Evolutionary conservation across 2,113 vertebrate genomes (phyloP).

Genomic region (Myotis davidii): DNA sequence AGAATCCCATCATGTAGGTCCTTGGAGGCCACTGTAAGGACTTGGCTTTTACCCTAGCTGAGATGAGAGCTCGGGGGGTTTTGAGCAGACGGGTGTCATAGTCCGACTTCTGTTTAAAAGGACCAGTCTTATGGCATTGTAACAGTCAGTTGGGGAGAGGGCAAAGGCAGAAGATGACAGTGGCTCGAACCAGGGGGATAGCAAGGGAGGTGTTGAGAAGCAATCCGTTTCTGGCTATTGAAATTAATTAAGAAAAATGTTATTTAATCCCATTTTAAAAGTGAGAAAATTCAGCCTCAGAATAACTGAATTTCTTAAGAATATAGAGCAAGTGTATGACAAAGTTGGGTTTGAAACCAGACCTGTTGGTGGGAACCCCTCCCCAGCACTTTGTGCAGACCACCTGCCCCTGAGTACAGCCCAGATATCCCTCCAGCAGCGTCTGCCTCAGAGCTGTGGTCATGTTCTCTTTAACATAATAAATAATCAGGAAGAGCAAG

Average conservation of each 20-base stretch:
- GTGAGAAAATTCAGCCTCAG: background rate
- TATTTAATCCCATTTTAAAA: background rate
- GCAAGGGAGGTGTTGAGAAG: background rate
- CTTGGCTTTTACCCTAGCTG: background rate
- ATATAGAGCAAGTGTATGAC: background rate
- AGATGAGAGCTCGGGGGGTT: background rate
- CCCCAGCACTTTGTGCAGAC: background rate
- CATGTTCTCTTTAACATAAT: slow-evolving; percentile 56
- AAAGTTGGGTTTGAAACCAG: background rate
- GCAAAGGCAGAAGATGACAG: background rate
- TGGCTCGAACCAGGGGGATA: background rate
- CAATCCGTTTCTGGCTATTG: background rate
- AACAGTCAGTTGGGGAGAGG: too few relatives aligned
- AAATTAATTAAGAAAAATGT: background rate
- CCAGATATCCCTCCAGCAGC: background rate
- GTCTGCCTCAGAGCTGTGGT: background rate
- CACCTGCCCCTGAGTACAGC: background rate
- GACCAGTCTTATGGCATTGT: background rate
- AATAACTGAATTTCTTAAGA: background rate
- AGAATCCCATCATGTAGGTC: background rate
- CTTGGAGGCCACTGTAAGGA: background rate
- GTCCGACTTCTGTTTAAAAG: background rate
- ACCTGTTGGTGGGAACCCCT: background rate
- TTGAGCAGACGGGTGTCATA: background rate
- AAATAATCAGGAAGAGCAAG: slow-evolving; percentile 47